These are phyloP conservation scores for Rhamphomyia laevipes DNA, from an alignment of 2,888 invertebrate genomes.

Conservation along the genomic window DNA sequence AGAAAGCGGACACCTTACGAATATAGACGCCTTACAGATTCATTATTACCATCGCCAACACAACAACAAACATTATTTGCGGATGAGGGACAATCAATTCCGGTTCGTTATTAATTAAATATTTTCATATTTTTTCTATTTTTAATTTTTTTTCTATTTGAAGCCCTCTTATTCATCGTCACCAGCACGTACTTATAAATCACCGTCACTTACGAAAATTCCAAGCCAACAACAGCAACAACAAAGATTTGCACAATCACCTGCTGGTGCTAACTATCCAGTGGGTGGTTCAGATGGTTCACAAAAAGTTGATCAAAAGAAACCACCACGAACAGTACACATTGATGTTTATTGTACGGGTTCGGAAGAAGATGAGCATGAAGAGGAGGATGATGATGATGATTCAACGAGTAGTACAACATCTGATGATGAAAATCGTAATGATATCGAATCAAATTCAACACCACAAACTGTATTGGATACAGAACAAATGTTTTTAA, in stretches of 20 bases:
- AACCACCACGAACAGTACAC: constrained; percentile 53
- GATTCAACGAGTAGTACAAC: constrained; percentile 20
- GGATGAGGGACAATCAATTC: constrained; percentile 34
- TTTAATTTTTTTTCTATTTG: constrained; percentile 1
- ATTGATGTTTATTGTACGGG: constrained; percentile 66
- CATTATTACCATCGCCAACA: constrained; percentile 12
- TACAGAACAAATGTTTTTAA: constrained; percentile 46
- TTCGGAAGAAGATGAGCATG: constrained; percentile 40
- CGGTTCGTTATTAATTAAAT: constrained; percentile 21
- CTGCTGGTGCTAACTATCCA: not conserved
- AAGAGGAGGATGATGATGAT: constrained; percentile 28
- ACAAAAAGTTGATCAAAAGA: constrained; percentile 27
- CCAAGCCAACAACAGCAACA: constrained; percentile 21
- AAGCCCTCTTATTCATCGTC: constrained; percentile 20
- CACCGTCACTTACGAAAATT: constrained; percentile 29
- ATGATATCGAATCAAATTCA: constrained; percentile 38
- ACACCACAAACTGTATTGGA: constrained; percentile 55
- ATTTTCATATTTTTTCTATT: not conserved
- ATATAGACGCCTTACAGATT: constrained; percentile 27
- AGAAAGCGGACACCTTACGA: constrained; percentile 22
- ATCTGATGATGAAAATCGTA: constrained; percentile 23
- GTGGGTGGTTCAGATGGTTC: constrained; percentile 9
- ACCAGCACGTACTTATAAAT: constrained; percentile 27
- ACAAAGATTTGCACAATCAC: constrained; percentile 7
- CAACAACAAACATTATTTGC: constrained; percentile 14